Evolutionary conservation across 2,113 vertebrate genomes (phyloP).

Genomic region (Cynocephalus volans): DNA sequence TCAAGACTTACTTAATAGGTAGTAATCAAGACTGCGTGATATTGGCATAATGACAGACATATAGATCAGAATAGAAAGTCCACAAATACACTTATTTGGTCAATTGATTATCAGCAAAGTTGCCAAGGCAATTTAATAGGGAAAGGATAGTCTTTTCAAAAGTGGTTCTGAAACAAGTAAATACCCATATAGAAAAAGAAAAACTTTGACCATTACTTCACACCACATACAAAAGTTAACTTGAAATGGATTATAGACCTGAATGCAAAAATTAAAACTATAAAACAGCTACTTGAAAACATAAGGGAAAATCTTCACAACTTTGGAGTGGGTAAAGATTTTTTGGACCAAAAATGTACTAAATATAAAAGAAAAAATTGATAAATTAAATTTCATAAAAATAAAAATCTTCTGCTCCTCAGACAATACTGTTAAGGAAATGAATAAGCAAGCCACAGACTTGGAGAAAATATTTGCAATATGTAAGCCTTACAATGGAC

Average conservation of each 20-base stretch:
- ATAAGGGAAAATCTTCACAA: neutral
- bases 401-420: neutral
- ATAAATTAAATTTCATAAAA: neutral
- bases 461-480: neutral
- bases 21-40: neutral
- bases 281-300: neutral
- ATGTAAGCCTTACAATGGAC: neutral
- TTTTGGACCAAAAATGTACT: neutral
- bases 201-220: neutral
- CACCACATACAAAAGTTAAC: no score
- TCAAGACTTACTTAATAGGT: neutral
- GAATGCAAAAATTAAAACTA: neutral
- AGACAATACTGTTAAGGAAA: neutral
- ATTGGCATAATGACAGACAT: no score
- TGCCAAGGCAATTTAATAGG: no score
- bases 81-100: no score
- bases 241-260: neutral
- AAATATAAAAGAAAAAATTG: neutral
- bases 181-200: neutral
- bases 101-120: no score
- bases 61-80: no score
- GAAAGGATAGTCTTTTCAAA: no score
- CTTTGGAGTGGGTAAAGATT: neutral
- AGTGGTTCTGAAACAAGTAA: neutral
- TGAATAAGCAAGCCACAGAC: neutral